A percentile compares a stretch with the other conserved stretches of the same genome.
These are phyloP conservation scores for Dicrostonyx torquatus DNA, from an alignment of 2,797 vertebrate genomes.

Conservation along the genomic window DNA sequence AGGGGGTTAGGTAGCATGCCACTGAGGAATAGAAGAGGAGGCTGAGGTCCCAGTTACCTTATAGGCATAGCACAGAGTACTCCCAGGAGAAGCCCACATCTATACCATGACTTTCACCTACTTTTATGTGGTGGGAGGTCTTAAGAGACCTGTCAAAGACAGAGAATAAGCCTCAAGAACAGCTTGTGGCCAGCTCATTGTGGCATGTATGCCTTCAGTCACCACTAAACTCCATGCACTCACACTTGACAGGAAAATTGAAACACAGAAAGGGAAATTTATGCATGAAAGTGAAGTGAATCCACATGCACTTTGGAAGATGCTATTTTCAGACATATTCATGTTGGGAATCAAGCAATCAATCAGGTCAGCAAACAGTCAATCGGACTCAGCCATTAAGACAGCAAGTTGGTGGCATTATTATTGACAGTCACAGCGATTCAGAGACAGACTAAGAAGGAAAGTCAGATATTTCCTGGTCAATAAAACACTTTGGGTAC, in stretches of 20 bases:
- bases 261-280: conserved; percentile 43
- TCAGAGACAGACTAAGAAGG: conserved; percentile 53
- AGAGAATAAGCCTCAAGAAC: neutral
- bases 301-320: neutral
- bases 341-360: conserved; percentile 57
- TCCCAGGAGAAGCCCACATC: neutral
- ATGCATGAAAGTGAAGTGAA: neutral
- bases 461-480: conserved; percentile 18
- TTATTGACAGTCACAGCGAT: conserved; percentile 60
- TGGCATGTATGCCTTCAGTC: conserved; percentile 9
- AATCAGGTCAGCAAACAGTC: conserved; percentile 60
- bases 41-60: neutral
- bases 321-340: conserved; percentile 53
- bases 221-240: neutral
- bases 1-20: neutral
- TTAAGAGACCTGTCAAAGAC: neutral
- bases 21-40: neutral
- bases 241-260: conserved; percentile 8
- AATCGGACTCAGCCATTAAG: conserved; percentile 50
- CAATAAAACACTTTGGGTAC: conserved; percentile 66
- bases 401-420: conserved; percentile 27
- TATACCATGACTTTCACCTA: neutral
- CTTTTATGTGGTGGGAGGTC: neutral
- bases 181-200: neutral
- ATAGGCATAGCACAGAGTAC: neutral